phyloP scores from a whole-genome alignment of 2,888 invertebrate genomes.

The Abrostola tripartita region DNA sequence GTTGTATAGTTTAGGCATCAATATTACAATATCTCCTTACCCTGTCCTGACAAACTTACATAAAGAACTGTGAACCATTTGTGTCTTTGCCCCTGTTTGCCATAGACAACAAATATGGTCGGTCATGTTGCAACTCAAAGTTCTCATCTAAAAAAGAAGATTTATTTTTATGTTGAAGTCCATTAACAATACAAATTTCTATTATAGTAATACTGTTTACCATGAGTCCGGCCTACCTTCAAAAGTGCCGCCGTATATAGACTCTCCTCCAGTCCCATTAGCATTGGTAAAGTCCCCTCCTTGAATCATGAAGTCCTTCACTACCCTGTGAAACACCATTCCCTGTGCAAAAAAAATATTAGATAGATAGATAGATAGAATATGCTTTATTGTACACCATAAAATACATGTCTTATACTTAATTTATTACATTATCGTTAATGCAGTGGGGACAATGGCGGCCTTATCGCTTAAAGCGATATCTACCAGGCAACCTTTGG shows the following conservation, averaged over 20 bases:
- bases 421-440: too few species aligned
- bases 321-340: constrained; percentile 97
- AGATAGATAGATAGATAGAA: too few species aligned
- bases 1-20: background rate
- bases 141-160: constrained; percentile 94
- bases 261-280: constrained; percentile 99
- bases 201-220: background rate
- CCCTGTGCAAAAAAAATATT: constrained; percentile 77
- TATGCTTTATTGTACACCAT: too few species aligned
- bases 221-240: constrained; percentile 89
- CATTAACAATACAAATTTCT: background rate
- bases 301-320: constrained; percentile 99
- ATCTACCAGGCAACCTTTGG: too few species aligned
- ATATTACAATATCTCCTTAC: constrained; percentile 58
- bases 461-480: too few species aligned
- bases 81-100: constrained; percentile 99
- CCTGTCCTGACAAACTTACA: constrained; percentile 91
- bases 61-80: constrained; percentile 99
- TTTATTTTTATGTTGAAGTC: background rate
- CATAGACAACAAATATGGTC: constrained; percentile 98
- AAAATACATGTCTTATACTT: too few species aligned
- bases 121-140: constrained; percentile 95
- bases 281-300: constrained; percentile 96
- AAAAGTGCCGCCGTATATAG: constrained; percentile 99
- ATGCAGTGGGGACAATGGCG: too few species aligned